These are phyloP conservation scores for Macrophya alboannulata DNA, from an alignment of 2,888 invertebrate genomes.

Conservation along the genomic window DNA sequence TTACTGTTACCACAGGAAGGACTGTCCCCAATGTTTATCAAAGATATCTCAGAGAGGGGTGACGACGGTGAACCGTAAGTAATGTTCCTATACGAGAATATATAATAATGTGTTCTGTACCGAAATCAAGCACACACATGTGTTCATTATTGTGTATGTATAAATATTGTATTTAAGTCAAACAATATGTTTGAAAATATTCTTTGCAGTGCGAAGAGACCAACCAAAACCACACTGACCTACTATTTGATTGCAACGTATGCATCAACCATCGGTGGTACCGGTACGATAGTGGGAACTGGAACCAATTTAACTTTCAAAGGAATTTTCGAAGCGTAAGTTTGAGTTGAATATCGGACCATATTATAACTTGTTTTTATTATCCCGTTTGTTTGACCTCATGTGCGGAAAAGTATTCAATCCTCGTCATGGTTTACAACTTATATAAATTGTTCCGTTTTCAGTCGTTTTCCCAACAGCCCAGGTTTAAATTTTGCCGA, in stretches of 20 bases:
- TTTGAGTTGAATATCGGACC: conserved; percentile 43
- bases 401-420: neutral
- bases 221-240: conserved; percentile 89
- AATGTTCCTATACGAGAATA: neutral
- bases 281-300: conserved; percentile 89
- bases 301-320: conserved; percentile 94
- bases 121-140: neutral
- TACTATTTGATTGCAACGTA: conserved; percentile 92
- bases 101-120: neutral
- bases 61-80: conserved; percentile 62
- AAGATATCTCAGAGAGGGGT: conserved; percentile 64
- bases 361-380: neutral
- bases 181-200: neutral
- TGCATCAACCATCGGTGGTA: conserved; percentile 88
- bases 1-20: conserved; percentile 74
- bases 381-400: neutral
- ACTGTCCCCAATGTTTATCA: conserved; percentile 75
- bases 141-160: neutral
- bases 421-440: neutral
- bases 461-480: conserved; percentile 83
- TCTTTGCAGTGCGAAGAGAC: conserved; percentile 82
- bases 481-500: conserved; percentile 90
- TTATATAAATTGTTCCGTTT: conserved; percentile 62
- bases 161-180: too few species aligned
- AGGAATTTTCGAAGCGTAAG: conserved; percentile 88